Evolutionary conservation across 1,140 invertebrate genomes (phyloP).

Genomic region (Hypothenemus hampei): DNA sequence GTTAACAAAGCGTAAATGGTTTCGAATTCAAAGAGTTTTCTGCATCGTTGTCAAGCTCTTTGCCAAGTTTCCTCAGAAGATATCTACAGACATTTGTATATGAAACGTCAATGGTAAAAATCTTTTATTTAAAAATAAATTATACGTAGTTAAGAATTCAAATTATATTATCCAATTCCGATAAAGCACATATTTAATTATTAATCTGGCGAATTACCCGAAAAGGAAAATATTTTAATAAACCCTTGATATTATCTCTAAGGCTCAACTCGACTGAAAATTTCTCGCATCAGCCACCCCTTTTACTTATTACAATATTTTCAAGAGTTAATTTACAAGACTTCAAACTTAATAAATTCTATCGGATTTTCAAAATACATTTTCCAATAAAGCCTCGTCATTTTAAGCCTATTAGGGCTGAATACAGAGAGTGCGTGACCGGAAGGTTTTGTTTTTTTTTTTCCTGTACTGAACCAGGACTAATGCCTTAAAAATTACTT

Average conservation of each 20-base stretch:
- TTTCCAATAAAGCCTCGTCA: conserved; percentile 11
- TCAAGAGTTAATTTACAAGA: conserved; percentile 10
- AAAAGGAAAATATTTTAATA: conserved; percentile 9
- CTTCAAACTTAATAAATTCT: conserved; percentile 17
- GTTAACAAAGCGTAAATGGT: no score
- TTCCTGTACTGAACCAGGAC: no score
- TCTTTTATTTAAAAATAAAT: no score
- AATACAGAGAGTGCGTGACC: conserved; percentile 7
- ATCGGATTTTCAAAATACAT: conserved; percentile 8
- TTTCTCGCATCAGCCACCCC: conserved; percentile 8
- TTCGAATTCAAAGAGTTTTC: no score
- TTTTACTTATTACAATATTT: conserved; percentile 17
- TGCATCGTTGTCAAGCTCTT: no score
- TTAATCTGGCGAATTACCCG: neutral
- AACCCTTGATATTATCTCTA: conserved; percentile 3
- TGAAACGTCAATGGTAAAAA: no score
- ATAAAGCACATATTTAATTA: conserved; percentile 1
- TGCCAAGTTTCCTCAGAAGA: no score
- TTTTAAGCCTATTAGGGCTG: conserved; percentile 17
- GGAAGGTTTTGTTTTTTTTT: neutral
- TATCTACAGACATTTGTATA: no score
- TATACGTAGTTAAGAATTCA: neutral
- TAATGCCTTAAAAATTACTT: no score
- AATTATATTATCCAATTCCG: neutral
- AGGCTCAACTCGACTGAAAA: conserved; percentile 5